A percentile compares a stretch with the other conserved stretches of the same genome.
phyloP scores from a whole-genome alignment of 92 coral and sea anemone genomes.

The Siderastrea siderea region DNA sequence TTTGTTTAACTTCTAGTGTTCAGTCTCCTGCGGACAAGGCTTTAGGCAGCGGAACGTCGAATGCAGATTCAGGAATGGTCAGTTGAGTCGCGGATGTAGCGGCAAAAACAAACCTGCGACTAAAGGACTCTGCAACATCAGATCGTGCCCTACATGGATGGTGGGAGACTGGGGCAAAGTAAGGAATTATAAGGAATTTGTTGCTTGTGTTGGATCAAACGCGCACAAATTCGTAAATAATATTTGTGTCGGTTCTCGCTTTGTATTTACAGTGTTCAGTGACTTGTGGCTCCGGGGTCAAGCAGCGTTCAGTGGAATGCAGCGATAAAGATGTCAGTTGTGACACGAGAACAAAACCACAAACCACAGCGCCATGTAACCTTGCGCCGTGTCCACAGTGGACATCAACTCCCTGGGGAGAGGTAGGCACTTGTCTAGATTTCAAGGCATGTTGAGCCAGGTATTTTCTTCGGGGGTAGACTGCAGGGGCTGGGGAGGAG shows the following conservation, averaged over 20 bases:
- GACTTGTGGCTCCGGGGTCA: conserved; percentile 76
- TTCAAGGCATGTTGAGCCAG: too few relatives aligned
- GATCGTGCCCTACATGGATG: conserved; percentile 76
- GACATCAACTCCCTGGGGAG: conserved; percentile 72
- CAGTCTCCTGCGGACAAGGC: conserved; percentile 76
- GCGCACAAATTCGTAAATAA: background rate
- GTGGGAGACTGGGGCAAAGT: conserved; percentile 86
- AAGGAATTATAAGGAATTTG: background rate
- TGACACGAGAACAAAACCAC: conserved; percentile 43
- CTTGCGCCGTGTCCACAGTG: conserved; percentile 71
- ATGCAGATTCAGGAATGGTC: conserved; percentile 67
- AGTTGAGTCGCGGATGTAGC: conserved; percentile 59
- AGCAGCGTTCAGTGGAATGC: conserved; percentile 74
- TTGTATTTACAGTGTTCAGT: conserved; percentile 83
- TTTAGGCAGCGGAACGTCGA: conserved; percentile 63
- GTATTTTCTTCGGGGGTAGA: background rate
- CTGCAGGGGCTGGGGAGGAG: too few relatives aligned
- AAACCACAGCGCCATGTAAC: conserved; percentile 50
- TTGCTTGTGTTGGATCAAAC: background rate
- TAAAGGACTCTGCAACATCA: conserved; percentile 56
- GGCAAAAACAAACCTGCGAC: conserved; percentile 58
- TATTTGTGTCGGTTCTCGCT: background rate
- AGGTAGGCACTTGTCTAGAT: conserved; percentile 31
- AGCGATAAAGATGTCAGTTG: conserved; percentile 50
- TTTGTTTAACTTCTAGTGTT: conserved; percentile 1